Evolutionary conservation across 2,113 vertebrate genomes (phyloP).

Genomic region (Podarcis cretensis): DNA sequence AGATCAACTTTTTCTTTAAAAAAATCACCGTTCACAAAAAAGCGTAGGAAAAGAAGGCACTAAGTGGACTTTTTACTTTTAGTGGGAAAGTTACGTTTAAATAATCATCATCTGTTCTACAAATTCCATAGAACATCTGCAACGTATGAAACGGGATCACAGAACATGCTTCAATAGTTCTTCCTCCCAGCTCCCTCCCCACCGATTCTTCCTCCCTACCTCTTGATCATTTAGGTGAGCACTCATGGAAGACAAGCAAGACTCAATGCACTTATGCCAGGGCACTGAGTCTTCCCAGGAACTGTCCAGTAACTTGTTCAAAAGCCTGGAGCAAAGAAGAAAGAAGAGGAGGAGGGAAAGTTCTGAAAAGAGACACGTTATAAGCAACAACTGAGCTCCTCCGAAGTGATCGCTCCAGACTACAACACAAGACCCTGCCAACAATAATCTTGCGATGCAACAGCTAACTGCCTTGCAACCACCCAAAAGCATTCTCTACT

Average conservation of each 20-base stretch:
- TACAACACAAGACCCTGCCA: neutral
- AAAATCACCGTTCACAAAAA: neutral
- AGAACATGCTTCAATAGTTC: neutral
- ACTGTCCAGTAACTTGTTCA: constrained; percentile 86
- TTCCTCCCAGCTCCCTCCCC: neutral
- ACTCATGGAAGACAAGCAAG: constrained; percentile 85
- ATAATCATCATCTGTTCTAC: neutral
- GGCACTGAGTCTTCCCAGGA: constrained; percentile 85
- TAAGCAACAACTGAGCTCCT: neutral
- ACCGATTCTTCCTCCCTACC: constrained; percentile 70
- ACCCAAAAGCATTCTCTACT: neutral
- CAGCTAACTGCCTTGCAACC: too few relatives aligned
- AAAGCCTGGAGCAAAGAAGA: constrained; percentile 75
- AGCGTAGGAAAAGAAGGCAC: neutral
- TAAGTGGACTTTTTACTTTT: neutral
- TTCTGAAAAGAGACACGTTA: neutral
- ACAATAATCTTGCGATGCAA: neutral
- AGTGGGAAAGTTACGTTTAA: neutral
- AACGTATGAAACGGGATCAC: too few relatives aligned
- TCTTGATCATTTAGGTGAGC: constrained; percentile 84
- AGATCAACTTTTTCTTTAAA: neutral
- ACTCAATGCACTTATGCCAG: constrained; percentile 93
- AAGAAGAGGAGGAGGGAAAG: neutral
- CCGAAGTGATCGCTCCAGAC: neutral
- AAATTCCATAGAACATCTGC: neutral